Evolutionary conservation across 2,888 invertebrate species (phyloP), one percentile per base, ranked within the genome.

Genomic region (Philopedon plagiatum): DNA sequence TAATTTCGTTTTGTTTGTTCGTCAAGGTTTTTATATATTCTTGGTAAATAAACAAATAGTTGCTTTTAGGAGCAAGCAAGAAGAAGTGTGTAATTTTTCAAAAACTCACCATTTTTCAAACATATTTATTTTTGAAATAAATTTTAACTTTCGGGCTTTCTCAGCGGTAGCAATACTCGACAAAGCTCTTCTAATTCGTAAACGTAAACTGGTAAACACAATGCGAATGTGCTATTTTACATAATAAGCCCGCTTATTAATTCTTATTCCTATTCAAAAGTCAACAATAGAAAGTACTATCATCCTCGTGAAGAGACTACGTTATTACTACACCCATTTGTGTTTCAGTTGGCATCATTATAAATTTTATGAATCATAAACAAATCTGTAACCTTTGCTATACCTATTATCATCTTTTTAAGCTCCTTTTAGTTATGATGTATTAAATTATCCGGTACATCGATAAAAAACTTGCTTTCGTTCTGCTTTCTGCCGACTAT

Each of bases 271-370:
- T 58, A 58, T 18, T 58, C 57, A 58, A 34, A n/a, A 34, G 41
- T 65, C 64, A 56, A 41, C 18, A 65, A 41, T 65, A 65, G 65
- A 65, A 65, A 65, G 65, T 44, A 65, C 44, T 34, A 4, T 23
- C 39, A n/a, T 65, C 44, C 44, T 57, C 65, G 65, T 57, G 65
- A 44, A 32, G 18, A 44, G 51, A 51, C 51, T 51, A 49, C n/a
- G n/a, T 49, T n/a, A 49, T 23, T 44, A 44, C 18, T 8, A 7
- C 18, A 18, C 9, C 1, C 3, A 19, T 23, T 23, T 49, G 1
- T 4, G 46, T 19, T 46, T 21, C n/a, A 11, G 8, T 46, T 46
- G 21, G n/a, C 21, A 46, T 46, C 21, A 46, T 19, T 11, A 21
- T 9, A 11, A 21, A 11, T 46, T 46, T 21, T 19, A 11, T 46